Conservation (phyloP, 2,888 invertebrate genomes). For the Aspidiotus destructor region DNA sequence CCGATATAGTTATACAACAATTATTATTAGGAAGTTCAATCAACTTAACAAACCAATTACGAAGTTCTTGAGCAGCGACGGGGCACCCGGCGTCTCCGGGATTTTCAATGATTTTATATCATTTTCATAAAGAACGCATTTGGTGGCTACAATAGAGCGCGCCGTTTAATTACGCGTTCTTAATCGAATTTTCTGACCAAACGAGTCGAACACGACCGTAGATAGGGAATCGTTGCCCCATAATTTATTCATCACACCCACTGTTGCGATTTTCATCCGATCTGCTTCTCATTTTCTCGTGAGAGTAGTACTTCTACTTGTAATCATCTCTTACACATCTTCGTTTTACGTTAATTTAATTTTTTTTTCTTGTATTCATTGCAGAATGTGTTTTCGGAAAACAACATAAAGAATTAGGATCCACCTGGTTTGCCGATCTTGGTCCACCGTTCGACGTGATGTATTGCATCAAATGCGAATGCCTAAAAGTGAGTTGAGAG, state of each 20-base stretch:
- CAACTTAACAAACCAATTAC: neutral
- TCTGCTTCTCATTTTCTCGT: neutral
- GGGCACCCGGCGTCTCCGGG: too few species aligned
- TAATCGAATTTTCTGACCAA: conserved; percentile 5
- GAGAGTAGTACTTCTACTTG: too few species aligned
- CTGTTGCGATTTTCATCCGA: conserved; percentile 2
- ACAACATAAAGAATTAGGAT: conserved; percentile 73
- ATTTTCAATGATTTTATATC: too few species aligned
- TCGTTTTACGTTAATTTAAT: neutral
- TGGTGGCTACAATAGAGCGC: neutral
- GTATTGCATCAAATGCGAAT: conserved; percentile 93
- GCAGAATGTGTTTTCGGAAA: conserved; percentile 88
- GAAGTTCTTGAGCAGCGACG: neutral
- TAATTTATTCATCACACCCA: conserved; percentile 23
- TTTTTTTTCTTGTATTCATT: conserved; percentile 44
- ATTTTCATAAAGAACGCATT: too few species aligned
- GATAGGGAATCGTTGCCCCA: conserved; percentile 7
- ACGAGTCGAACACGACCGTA: conserved; percentile 14
- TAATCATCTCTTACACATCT: too few species aligned
- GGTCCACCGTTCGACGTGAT: conserved; percentile 88
- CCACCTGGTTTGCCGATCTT: conserved; percentile 85
- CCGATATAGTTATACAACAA: too few species aligned
- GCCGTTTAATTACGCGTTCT: neutral
- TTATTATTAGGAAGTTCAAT: neutral
- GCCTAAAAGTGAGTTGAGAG: conserved; percentile 61